Base-by-base conservation (phyloP, 2,797 vertebrate species). In the Hyperoplus immaculatus region DNA sequence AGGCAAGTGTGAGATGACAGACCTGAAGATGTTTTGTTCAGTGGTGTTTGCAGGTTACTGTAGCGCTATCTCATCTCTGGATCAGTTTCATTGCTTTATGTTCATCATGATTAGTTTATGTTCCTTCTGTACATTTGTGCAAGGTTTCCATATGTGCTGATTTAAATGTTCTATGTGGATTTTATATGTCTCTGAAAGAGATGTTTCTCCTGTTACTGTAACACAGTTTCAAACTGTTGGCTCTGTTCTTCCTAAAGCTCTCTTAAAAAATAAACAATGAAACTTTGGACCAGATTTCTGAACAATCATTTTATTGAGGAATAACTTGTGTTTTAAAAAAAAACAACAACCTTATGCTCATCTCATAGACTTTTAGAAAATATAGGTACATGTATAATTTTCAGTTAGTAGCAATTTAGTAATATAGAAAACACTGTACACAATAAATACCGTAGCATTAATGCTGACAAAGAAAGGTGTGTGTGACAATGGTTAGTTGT, bases 401-500 rank as follows among this genome's bases (percentile, higher is more conserved):
- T 69, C 21, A 60, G 38, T 89, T 88, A 85, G 72, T 67, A 55
- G 5, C 8, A 38, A 14, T 77, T 78, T 77, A 51, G 69, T 72
- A 12, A 54, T 67, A 63, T 11, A 71, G 5, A 54, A 72, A 57
- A 60, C 29, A 71, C 66, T 62, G 12, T 61, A 53, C 36, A 78
- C 45, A 73, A 78, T 83, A 81, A 81, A 87, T 81, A 78, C 39
- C 65, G 18, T 47, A 72, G 36, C 43, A 62, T 65, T 51, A 14
- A 70, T 49, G 41, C 13, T 56, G 9, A 68, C 62, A 53, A 78
- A 10, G 2, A 42, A 68, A 58, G 55, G 67, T 10, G 12, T 45
- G 36, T 68, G 51, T 58, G 18, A 41, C 67, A 72, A 68, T 29
- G 15, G 51, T 88, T 89, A 89, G 72, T 47, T 67, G 5, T 69